A percentile compares a stretch with the other conserved stretches of the same genome.
phyloP scores from a whole-genome alignment of 2,797 vertebrate genomes.

The Micrastur ruficollis region DNA sequence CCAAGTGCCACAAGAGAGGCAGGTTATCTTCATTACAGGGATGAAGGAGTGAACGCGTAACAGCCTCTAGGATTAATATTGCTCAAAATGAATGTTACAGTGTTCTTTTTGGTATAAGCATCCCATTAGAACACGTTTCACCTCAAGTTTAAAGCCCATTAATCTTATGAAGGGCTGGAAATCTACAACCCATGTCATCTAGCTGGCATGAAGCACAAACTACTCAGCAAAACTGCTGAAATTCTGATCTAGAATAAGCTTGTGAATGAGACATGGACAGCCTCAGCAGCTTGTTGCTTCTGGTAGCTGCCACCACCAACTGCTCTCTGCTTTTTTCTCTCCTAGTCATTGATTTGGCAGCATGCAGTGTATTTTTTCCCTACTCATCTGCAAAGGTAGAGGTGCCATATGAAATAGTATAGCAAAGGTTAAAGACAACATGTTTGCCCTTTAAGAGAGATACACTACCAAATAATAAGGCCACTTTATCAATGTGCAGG shows the following conservation, averaged over 20 bases:
- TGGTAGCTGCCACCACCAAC: neutral
- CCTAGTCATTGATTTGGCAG: neutral
- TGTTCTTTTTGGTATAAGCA: neutral
- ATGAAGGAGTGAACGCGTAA: neutral
- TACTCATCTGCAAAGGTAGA: neutral
- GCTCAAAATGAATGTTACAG: slow-evolving; percentile 13
- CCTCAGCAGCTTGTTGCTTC: neutral
- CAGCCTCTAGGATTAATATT: neutral
- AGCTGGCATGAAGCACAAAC: neutral
- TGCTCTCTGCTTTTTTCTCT: neutral
- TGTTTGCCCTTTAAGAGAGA: neutral
- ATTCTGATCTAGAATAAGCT: neutral
- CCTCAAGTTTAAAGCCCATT: slow-evolving; percentile 33
- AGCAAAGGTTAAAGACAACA: neutral
- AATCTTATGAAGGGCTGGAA: neutral
- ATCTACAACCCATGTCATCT: slow-evolving; percentile 7
- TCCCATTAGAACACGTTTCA: neutral
- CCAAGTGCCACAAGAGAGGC: neutral
- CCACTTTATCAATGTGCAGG: neutral
- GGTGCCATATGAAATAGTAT: neutral
- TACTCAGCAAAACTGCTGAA: neutral
- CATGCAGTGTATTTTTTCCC: neutral
- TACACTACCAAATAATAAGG: neutral
- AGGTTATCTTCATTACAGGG: slow-evolving; percentile 17
- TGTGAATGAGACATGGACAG: neutral